These are phyloP conservation scores for Branchipolynoe longqiensis DNA, from an alignment of 2,888 invertebrate genomes.

Conservation along the genomic window DNA sequence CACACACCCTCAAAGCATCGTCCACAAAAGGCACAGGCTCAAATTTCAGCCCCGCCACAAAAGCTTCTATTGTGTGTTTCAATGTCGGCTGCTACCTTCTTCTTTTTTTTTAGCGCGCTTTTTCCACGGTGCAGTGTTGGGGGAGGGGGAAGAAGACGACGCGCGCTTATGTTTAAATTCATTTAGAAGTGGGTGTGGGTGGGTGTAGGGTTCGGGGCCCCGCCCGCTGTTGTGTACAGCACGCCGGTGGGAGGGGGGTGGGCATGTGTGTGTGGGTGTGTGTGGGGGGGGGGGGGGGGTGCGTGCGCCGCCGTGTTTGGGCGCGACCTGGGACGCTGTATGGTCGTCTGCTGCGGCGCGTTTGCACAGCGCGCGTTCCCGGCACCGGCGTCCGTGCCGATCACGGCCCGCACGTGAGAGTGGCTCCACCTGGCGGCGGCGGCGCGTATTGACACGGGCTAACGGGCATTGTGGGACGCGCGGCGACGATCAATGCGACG, in stretches of 20 bases:
- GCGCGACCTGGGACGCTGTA: too few species aligned
- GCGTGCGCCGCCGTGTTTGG: neutral
- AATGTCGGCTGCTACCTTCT: conserved; percentile 28
- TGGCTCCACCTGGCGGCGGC: conserved; percentile 40
- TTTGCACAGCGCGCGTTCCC: conserved; percentile 28
- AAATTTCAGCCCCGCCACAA: neutral
- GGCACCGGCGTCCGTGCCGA: conserved; percentile 42
- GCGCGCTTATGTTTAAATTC: conserved; percentile 49
- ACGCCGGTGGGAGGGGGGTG: neutral
- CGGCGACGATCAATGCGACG: neutral
- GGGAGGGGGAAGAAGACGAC: neutral
- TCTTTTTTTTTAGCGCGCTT: conserved; percentile 30
- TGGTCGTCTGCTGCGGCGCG: neutral
- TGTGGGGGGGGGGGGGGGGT: neutral
- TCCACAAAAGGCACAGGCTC: neutral
- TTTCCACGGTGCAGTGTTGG: neutral
- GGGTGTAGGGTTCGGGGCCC: neutral
- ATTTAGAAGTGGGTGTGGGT: conserved; percentile 11
- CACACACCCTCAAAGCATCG: neutral
- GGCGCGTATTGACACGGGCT: conserved; percentile 39
- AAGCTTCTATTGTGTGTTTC: conserved; percentile 34
- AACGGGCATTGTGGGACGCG: conserved; percentile 47
- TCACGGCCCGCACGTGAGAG: conserved; percentile 30
- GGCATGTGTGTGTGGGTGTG: too few species aligned
- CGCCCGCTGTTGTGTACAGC: too few species aligned